Conservation (phyloP, 2,113 vertebrate genomes). For the Candoia aspera region DNA sequence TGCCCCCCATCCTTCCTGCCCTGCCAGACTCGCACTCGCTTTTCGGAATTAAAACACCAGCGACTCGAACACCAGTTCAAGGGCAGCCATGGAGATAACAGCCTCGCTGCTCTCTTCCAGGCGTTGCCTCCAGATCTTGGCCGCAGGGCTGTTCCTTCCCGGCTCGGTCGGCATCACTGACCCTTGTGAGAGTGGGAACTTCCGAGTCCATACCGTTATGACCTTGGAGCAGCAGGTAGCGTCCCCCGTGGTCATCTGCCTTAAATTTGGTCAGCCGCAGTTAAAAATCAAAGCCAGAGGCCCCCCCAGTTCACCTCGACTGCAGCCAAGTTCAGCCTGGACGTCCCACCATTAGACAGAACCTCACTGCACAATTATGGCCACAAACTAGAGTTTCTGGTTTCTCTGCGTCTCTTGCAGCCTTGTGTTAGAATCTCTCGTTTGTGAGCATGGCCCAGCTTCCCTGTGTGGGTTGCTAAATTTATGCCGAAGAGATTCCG, state of each 20-base stretch:
- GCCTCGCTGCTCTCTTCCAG: constrained; percentile 57
- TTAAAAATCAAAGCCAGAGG: too few species aligned
- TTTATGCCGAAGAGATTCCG: neutral
- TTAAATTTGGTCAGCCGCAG: too few species aligned
- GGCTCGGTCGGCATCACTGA: constrained; percentile 97
- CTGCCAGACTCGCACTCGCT: neutral
- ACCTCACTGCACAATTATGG: rapidly evolving
- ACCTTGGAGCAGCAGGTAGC: constrained; percentile 95
- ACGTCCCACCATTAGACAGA: neutral
- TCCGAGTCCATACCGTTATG: constrained; percentile 97
- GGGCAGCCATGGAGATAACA: too few species aligned
- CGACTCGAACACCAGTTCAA: neutral
- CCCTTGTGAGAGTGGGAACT: constrained; percentile 96
- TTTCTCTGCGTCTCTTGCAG: neutral
- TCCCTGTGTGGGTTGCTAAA: neutral
- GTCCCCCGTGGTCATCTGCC: rapidly evolving
- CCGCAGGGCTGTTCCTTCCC: constrained; percentile 92
- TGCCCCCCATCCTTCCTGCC: neutral
- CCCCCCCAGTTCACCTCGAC: neutral
- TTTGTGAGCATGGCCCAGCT: neutral
- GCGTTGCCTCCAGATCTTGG: constrained; percentile 96
- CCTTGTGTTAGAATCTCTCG: neutral
- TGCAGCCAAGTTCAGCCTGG: neutral
- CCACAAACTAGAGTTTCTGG: neutral
- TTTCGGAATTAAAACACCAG: neutral